Base-by-base conservation (phyloP, 2,888 invertebrate genomes). In the Zeuzera pyrina region DNA sequence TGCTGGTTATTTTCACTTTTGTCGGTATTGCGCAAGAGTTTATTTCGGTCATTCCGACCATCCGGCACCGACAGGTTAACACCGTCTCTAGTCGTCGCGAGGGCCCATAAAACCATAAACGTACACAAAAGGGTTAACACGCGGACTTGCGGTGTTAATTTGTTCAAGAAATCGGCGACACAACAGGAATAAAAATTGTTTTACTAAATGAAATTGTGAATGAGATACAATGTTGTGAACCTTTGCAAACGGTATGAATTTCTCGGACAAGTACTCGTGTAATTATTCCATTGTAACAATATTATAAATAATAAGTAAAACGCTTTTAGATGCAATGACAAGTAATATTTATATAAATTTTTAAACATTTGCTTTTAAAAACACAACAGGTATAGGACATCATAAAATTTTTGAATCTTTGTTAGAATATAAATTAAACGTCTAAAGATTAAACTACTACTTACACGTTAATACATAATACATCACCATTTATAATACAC, bases 1-100 rank as follows among this genome's bases (percentile, higher is more conserved):
- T 66, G 60, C 52, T 52, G 46, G 52, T 44, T 39, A 65, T 61
- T 78, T 74, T 79, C 78, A 79, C 81, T 78, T 81, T 81, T 79
- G 77, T 77, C 72, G 61, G 62, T 63, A 32, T 74, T 76, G 68
- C 68, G 73, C 68, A 74, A 73, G 55, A 37, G 35, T 43, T 33
- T 30, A 38, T 34, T 36, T 41, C 35, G 41, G 47, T 39, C 42
- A 30, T 34, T 32, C 33, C 33, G 36, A 40, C 40, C 34, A 36
- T 36, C 30, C 36, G 31, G 34, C n/a, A 33, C 33, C 39, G 38
- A 22, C 11, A 35, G 30, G 33, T 13, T 25, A 14, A 16, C 24
- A 27, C 36, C 47, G 46, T 43, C 46, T 46, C 55, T 49, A 41
- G 39, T 45, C 45, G 40, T 34, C n/a, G 15, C 55, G 58, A 62